These are phyloP conservation scores for Orthosia cruda DNA, from an alignment of 2,888 invertebrate species.

Conservation along the genomic window DNA sequence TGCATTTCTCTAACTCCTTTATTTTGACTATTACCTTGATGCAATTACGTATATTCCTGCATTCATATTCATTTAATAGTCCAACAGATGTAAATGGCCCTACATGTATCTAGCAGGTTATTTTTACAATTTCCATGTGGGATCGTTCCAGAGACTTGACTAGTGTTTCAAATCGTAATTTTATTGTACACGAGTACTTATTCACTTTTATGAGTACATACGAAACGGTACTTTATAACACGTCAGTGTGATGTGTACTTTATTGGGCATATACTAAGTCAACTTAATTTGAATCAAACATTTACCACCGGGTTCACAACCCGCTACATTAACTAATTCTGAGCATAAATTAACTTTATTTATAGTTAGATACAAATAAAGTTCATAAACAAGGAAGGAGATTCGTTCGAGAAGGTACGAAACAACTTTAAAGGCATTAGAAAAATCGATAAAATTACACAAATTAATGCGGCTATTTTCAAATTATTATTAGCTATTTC, in stretches of 20 bases:
- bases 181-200: constrained; percentile 2
- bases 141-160: neutral
- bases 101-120: constrained; percentile 29
- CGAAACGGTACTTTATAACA: constrained; percentile 23
- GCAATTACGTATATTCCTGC: too few species aligned
- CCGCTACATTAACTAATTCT: constrained; percentile 11
- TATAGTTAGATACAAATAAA: neutral
- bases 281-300: constrained; percentile 19
- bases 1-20: constrained; percentile 11
- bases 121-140: constrained; percentile 19
- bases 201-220: neutral
- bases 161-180: neutral
- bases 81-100: too few species aligned
- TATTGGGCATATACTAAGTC: constrained; percentile 7
- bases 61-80: constrained; percentile 29
- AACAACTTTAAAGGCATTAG: neutral
- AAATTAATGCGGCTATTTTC: constrained; percentile 5
- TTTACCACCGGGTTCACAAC: constrained; percentile 31
- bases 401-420: neutral
- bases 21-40: constrained; percentile 16
- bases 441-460: neutral
- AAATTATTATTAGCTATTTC: neutral
- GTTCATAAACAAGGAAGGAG: neutral
- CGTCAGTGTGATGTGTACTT: constrained; percentile 3
- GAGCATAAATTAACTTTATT: neutral